Base-by-base conservation (phyloP, 1,140 invertebrate species). In the Ceratosolen solmsi region DNA sequence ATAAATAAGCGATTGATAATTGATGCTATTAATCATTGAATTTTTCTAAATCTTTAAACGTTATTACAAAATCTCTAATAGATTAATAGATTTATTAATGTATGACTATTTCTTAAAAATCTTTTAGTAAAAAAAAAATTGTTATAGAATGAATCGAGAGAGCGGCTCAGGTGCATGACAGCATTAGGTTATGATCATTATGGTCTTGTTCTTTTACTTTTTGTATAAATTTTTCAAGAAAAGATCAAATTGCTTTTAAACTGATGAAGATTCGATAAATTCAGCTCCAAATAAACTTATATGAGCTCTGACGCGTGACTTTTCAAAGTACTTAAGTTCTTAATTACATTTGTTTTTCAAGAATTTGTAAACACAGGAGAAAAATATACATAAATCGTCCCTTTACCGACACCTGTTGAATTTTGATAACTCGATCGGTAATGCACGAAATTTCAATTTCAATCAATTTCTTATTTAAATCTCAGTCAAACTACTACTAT, bases 101-200 rank as follows among this genome's bases (percentile, higher is more conserved):
- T n/a, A n/a, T n/a, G n/a, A n/a, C n/a, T n/a, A n/a, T n/a, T n/a
- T n/a, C n/a, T n/a, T n/a, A n/a, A n/a, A n/a, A n/a, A n/a, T n/a
- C n/a, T n/a, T n/a, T n/a, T n/a, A n/a, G n/a, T n/a, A n/a, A n/a
- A n/a, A n/a, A n/a, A n/a, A n/a, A n/a, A n/a, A n/a, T n/a, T n/a
- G n/a, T n/a, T n/a, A n/a, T n/a, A n/a, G n/a, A n/a, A n/a, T n/a
- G n/a, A n/a, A n/a, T n/a, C n/a, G n/a, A n/a, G n/a, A 65, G 41
- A 41, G 51, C 36, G 36, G 4, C 49, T 15, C 11, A 72, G n/a
- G 25, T 30, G 60, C 68, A 79, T 71, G 25, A 56, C 68, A 22
- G 22, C n/a, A 68, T 38, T 70, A 79, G 77, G 77, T 79, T 79
- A 79, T 71, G 51, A 27, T 71, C 25, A n/a, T 54, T n/a, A n/a